Evolutionary conservation across 2,797 vertebrate species (phyloP), one percentile per base, ranked within the genome.

Genomic region (Spheniscus humboldti): DNA sequence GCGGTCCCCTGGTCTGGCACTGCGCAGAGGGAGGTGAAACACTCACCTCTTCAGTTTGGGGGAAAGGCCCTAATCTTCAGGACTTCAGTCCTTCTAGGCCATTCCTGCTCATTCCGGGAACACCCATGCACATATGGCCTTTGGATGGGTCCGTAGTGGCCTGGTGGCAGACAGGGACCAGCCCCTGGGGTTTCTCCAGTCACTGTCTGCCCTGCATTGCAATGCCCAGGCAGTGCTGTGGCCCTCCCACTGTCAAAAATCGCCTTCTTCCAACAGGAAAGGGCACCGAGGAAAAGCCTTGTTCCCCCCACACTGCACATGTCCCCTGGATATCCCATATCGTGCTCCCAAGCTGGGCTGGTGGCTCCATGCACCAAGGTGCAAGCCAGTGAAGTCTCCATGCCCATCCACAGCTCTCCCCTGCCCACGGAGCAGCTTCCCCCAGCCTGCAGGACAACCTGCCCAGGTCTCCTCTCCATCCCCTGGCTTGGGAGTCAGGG

Each of bases 81-180:
- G 6, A 23, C 13, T 39, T 30, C 22, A 11, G 28, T 18, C 28
- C 11, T 59, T 47, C 59, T 33, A 6, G 3, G 45, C n/a, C 45
- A 10, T 23, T 83, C 30, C 52, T 73, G 31, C 72, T 67, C 15
- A 1, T 73, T 68, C 53, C 2, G 5, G 73, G 76, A 88, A 8
- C 27, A 56, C 4, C 11, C 17, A 3, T 6, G 25, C 7, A 33
- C 0, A 0, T 6, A 6, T 1, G 3, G 52, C 41, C 25, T 33
- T 57, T 39, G 50, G 37, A 10, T 25, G 47, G 41, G 18, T 13
- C 8, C 4, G 1, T 27, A n/a, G 71, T 25, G 33, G 6, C 45
- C 45, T 15, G 55, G 35, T 39, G 66, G 71, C 66, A 82, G 31
- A 20, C 57, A 62, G 47, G n/a, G 14, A 50, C 28, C 52, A 57